Evolutionary conservation across 2,797 vertebrate genomes (phyloP).

Genomic region (Phaenicophaeus curvirostris): DNA sequence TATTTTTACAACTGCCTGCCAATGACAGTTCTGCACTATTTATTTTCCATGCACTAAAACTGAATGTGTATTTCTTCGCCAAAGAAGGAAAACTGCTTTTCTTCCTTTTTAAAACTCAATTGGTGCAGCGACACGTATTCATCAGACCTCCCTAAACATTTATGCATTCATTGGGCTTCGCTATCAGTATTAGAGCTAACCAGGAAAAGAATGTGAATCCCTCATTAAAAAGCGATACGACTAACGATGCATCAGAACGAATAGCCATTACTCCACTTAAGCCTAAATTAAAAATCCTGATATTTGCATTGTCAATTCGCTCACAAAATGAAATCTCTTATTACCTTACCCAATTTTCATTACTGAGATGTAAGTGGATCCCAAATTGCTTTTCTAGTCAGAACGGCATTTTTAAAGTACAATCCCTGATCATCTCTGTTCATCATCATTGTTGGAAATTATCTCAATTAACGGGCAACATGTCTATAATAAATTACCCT

Average conservation of each 20-base stretch:
- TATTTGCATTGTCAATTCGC: slow-evolving; percentile 28
- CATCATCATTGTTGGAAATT: slow-evolving; percentile 35
- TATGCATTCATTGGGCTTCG: slow-evolving; percentile 26
- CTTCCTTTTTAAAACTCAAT: slow-evolving; percentile 42
- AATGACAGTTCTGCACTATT: background rate
- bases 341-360: slow-evolving; percentile 56
- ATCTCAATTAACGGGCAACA: slow-evolving; percentile 36
- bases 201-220: slow-evolving; percentile 25
- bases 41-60: background rate
- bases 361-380: background rate
- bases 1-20: background rate
- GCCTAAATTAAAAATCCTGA: slow-evolving; percentile 70
- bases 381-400: slow-evolving; percentile 22
- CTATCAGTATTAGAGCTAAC: slow-evolving; percentile 31
- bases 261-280: slow-evolving; percentile 59
- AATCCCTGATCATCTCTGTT: slow-evolving; percentile 9
- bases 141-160: slow-evolving; percentile 19
- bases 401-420: slow-evolving; percentile 40
- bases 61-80: background rate
- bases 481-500: slow-evolving; percentile 24
- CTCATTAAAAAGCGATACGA: slow-evolving; percentile 66
- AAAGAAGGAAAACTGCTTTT: background rate
- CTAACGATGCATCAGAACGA: slow-evolving; percentile 68
- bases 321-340: slow-evolving; percentile 53
- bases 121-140: background rate